A percentile compares a stretch with the other conserved stretches of the same genome.
These are phyloP conservation scores for Tetragonula clypearis DNA, from an alignment of 1,140 invertebrate genomes.

Conservation along the genomic window DNA sequence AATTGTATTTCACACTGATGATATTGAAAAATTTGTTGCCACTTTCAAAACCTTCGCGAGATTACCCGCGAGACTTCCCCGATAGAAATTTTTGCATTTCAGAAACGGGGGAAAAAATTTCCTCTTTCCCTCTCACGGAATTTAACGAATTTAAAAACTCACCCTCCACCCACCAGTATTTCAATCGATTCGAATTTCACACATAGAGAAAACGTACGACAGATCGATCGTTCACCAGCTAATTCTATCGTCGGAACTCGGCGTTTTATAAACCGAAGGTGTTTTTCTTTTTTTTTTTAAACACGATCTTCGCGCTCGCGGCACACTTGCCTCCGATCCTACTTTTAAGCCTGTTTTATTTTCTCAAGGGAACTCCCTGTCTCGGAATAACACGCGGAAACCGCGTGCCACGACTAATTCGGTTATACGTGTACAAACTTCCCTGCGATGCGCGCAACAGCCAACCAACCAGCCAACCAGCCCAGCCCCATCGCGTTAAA, in stretches of 20 bases:
- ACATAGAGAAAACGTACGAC: neutral
- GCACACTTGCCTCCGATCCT: neutral
- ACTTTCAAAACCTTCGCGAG: too few species aligned
- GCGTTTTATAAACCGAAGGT: neutral
- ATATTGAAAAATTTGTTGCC: too few species aligned
- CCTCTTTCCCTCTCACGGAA: neutral
- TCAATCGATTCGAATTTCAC: neutral
- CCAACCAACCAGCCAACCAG: neutral
- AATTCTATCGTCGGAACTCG: neutral
- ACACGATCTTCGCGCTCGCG: too few species aligned
- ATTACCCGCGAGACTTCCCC: too few species aligned
- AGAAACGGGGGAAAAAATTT: too few species aligned
- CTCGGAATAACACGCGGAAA: slow-evolving; percentile 8
- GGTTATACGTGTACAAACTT: neutral
- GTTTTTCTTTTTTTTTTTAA: neutral
- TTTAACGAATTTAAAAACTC: neutral
- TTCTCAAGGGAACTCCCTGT: neutral
- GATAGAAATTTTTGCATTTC: too few species aligned
- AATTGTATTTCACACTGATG: too few species aligned
- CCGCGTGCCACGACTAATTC: slow-evolving; percentile 14
- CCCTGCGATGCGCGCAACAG: neutral
- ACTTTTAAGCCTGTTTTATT: slow-evolving; percentile 16
- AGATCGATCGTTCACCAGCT: neutral
- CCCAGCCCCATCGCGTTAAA: neutral
- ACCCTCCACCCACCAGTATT: too few species aligned